Evolutionary conservation across 2,113 vertebrate genomes (phyloP).

Genomic region (Spheniscus mendiculus): DNA sequence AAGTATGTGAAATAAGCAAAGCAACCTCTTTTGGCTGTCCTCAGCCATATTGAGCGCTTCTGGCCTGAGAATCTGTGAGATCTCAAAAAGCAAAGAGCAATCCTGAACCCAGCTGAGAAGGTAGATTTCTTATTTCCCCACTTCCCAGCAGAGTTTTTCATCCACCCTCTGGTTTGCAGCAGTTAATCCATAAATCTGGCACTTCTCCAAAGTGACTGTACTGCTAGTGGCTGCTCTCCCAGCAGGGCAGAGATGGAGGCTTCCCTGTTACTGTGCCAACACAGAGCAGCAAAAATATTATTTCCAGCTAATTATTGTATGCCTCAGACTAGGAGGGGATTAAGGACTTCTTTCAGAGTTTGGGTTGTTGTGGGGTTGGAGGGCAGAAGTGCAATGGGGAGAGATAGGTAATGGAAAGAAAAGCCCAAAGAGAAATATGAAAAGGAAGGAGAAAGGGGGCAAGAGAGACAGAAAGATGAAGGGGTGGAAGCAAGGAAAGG

Average conservation of each 20-base stretch:
- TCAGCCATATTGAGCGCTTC: fast-evolving
- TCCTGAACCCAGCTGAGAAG: not conserved
- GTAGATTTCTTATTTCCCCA: not conserved
- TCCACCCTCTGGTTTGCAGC: not conserved
- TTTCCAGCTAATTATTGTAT: not conserved
- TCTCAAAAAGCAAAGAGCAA: not conserved
- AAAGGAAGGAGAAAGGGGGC: not conserved
- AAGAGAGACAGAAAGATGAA: not conserved
- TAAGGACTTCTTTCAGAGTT: not conserved
- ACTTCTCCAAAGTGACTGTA: fast-evolving
- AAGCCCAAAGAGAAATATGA: not conserved
- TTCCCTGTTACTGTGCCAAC: not conserved
- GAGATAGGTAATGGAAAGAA: not conserved
- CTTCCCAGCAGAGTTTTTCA: not conserved
- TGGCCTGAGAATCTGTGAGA: not conserved
- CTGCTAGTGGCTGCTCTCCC: not conserved
- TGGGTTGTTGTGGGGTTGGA: not conserved
- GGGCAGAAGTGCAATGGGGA: not conserved
- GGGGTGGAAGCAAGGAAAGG: not conserved
- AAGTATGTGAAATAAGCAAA: not conserved
- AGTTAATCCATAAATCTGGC: not conserved
- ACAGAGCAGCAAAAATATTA: not conserved
- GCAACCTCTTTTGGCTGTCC: not conserved
- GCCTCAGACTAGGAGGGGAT: not conserved
- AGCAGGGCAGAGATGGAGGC: not conserved